Base-by-base conservation (phyloP, 2,797 vertebrate species). In the Myripristis murdjan region DNA sequence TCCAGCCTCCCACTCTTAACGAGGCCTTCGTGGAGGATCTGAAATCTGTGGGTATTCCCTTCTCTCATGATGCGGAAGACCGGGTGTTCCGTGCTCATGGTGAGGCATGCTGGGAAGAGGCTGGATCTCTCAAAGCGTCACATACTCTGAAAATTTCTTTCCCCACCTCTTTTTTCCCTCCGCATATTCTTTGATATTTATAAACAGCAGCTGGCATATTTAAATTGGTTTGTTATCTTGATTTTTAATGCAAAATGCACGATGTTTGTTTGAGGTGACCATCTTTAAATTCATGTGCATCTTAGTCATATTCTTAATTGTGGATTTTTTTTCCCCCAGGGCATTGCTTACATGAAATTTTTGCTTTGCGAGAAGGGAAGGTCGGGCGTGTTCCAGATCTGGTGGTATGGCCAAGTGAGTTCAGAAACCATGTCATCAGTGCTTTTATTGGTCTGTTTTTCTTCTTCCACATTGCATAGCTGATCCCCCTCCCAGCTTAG, bases 331-430 rank as follows among this genome's bases (percentile, higher is more conserved):
- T 91, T 79, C 89, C 28, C 28, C 1, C 28, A 99, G 98, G 98
- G 74, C 98, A 99, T 89, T 99, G 98, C 92, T 91, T 99, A 90
- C 96, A 99, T 55, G 98, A 99, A 92, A 96, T 99, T 91, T 98
- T 98, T 92, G 91, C 97, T 81, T 94, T 99, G 82, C 96, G 98
- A 87, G 98, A 99, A 94, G 98, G 98, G 88, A 97, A 95, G 89
- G 87, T 98, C 84, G 95, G 97, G 61, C 95, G 96, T 67, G 91
- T 98, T 93, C 98, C 98, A 83, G 98, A 99, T 91, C 77, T 98
- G 93, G 96, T 99, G 89, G 91, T 98, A 51, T 99, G 98, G 98
- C 98, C 98, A 91, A 95, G 98, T 99, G 95, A 97, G 97, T 94
- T 68, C 37, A 70, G 16, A 79, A 76, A 52, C 71, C 49, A 48